Percentiles rank a stretch among this genome's conserved stretches.
Evolutionary conservation across 1,140 invertebrate species (phyloP).

Genomic region (Drosophila parvula): DNA sequence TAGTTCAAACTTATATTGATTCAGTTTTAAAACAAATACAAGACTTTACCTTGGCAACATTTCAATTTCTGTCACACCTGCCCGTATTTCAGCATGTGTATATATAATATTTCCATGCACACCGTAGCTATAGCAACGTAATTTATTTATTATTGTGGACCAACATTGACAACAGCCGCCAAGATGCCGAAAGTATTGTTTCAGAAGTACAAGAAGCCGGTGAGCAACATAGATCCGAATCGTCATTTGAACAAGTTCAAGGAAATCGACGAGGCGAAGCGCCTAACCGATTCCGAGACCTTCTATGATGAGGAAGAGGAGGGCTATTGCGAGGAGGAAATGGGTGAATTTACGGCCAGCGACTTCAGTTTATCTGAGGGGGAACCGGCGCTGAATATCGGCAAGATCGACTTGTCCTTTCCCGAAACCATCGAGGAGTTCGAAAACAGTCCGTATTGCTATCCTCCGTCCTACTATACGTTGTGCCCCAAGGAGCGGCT

Average conservation of each 20-base stretch:
- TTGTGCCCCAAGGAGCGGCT: conserved; percentile 91
- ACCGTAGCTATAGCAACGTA: conserved; percentile 55
- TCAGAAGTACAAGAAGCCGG: conserved; percentile 53
- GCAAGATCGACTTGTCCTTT: conserved; percentile 75
- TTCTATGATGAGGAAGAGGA: conserved; percentile 21
- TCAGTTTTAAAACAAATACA: too few species aligned
- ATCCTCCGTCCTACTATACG: conserved; percentile 89
- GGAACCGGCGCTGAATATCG: conserved; percentile 55
- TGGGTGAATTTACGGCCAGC: conserved; percentile 29
- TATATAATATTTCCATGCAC: conserved; percentile 11
- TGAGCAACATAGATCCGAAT: conserved; percentile 25
- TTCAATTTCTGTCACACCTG: conserved; percentile 31
- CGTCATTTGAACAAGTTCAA: conserved; percentile 49
- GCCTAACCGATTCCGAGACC: background rate
- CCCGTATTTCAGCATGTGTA: conserved; percentile 7
- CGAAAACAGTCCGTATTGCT: conserved; percentile 78
- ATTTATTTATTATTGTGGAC: conserved; percentile 37
- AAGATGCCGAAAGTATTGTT: conserved; percentile 57
- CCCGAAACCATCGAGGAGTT: conserved; percentile 68
- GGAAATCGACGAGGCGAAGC: conserved; percentile 49
- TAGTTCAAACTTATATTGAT: too few species aligned
- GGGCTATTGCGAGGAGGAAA: conserved; percentile 43
- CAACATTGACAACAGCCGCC: conserved; percentile 36
- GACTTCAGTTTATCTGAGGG: conserved; percentile 66
- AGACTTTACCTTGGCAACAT: conserved; percentile 1